A percentile compares a stretch with the other conserved stretches of the same genome.
Conservation (phyloP, 2,888 invertebrate species). For the Nipponacmea schrenckii region DNA sequence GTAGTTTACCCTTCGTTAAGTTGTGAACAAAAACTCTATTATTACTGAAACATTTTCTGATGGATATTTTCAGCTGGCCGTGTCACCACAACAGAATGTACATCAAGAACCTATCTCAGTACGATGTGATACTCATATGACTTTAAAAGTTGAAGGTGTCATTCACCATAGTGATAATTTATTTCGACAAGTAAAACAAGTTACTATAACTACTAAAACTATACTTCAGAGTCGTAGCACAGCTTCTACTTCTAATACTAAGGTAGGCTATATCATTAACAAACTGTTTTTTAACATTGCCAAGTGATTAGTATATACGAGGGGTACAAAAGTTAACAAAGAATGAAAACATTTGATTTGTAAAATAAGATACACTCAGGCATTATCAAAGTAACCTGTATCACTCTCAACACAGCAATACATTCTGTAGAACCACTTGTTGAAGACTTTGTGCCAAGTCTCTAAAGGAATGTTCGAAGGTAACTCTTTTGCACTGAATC, state of each 20-base stretch:
- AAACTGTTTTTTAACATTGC: background rate
- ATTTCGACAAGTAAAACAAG: slow-evolving; percentile 78
- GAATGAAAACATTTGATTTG: too few relatives aligned
- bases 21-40: too few relatives aligned
- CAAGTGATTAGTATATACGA: background rate
- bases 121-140: slow-evolving; percentile 83
- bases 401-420: too few relatives aligned
- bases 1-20: too few relatives aligned
- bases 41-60: too few relatives aligned
- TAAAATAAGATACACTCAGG: too few relatives aligned
- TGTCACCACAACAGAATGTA: slow-evolving; percentile 82
- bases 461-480: too few relatives aligned
- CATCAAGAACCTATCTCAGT: slow-evolving; percentile 86
- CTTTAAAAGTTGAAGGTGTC: slow-evolving; percentile 93
- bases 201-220: slow-evolving; percentile 79
- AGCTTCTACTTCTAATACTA: slow-evolving; percentile 37
- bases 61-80: slow-evolving; percentile 73
- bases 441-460: too few relatives aligned
- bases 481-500: too few relatives aligned
- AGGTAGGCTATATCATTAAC: slow-evolving; percentile 36
- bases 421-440: too few relatives aligned
- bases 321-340: too few relatives aligned
- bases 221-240: slow-evolving; percentile 67
- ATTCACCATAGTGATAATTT: slow-evolving; percentile 75
- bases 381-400: too few relatives aligned